Evolutionary conservation across 2,888 invertebrate genomes (phyloP), one percentile per base, ranked within the genome.

Genomic region (Harpagoxenus sublaevis): DNA sequence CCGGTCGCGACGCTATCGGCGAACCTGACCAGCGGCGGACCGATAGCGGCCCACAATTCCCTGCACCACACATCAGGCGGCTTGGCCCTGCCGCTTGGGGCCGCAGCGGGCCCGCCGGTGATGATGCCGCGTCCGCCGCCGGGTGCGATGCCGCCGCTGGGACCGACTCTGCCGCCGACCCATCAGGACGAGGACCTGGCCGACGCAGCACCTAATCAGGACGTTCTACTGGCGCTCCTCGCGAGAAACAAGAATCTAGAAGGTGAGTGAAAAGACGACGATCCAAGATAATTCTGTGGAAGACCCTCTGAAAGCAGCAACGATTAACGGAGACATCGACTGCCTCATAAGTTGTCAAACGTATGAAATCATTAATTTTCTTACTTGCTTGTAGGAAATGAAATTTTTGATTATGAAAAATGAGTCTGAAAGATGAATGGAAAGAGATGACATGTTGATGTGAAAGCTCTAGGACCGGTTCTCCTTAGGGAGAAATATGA

Each of bases 211-310:
- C 98, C 98, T 86, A 98, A 97, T 94, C 98, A 98, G 35, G 98
- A 98, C 94, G 97, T 98, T 89, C 96, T 98, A 79, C 96, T 98
- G 70, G 98, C 98, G 15, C 96, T 98, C 83, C 96, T 98, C 86
- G 97, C 98, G 57, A 96, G 98, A 94, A 98, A 98, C 95, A 98
- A 98, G 95, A 97, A 97, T 86, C 96, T 98, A 68, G 98, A 98
- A 98, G 98, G 98, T 98, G 96, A 96, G 96, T 68, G 79, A 42
- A 42, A 66, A 6, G 2, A 3, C 12, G 53, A 81, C 60, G 35
- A n/a, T 51, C n/a, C 5, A n/a, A 35, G 23, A 62, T 9, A 39
- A 70, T 15, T 62, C 3, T 77, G 1, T 5, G 23, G 15, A 48
- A 51, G 8, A 51, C 35, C 12, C 2, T 60, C 5, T 48, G 12